Evolutionary conservation across 2,888 invertebrate species (phyloP).

Genomic region (Ernsta delagoae): DNA sequence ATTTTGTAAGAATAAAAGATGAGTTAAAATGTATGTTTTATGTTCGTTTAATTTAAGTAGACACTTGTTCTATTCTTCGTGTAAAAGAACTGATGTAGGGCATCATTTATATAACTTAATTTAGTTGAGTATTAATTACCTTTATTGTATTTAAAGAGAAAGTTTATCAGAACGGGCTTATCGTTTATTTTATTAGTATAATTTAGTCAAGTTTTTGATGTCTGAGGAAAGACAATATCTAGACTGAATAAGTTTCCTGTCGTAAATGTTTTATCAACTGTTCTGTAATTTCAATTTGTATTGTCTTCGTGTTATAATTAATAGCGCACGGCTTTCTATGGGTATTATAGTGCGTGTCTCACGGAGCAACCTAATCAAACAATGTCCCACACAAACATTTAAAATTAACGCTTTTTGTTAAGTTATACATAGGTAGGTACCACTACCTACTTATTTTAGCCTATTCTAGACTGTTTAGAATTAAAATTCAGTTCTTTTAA

Average conservation of each 20-base stretch:
- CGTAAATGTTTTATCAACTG: slow-evolving; percentile 55
- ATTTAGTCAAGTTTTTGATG: slow-evolving; percentile 72
- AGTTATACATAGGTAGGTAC: too few species aligned
- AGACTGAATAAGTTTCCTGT: slow-evolving; percentile 79
- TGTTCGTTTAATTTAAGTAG: slow-evolving; percentile 28
- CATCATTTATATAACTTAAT: slow-evolving; percentile 60
- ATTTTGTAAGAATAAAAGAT: slow-evolving; percentile 51
- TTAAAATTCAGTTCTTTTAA: too few species aligned
- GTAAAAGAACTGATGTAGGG: slow-evolving; percentile 64
- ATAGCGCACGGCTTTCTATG: slow-evolving; percentile 8
- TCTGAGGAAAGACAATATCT: slow-evolving; percentile 79
- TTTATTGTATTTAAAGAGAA: slow-evolving; percentile 53
- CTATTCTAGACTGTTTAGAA: not conserved
- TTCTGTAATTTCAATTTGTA: slow-evolving; percentile 37
- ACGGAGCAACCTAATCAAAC: not conserved
- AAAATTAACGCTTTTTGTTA: not conserved
- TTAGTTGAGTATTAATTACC: slow-evolving; percentile 68
- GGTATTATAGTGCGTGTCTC: not conserved
- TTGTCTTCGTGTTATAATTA: slow-evolving; percentile 26
- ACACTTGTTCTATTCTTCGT: slow-evolving; percentile 41
- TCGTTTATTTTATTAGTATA: slow-evolving; percentile 54
- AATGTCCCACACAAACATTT: not conserved
- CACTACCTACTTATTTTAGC: too few species aligned
- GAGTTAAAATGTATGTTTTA: slow-evolving; percentile 45
- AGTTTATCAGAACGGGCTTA: slow-evolving; percentile 57